Evolutionary conservation across 92 coral and sea anemone species (phyloP).

Genomic region (Bergia puertoricense): DNA sequence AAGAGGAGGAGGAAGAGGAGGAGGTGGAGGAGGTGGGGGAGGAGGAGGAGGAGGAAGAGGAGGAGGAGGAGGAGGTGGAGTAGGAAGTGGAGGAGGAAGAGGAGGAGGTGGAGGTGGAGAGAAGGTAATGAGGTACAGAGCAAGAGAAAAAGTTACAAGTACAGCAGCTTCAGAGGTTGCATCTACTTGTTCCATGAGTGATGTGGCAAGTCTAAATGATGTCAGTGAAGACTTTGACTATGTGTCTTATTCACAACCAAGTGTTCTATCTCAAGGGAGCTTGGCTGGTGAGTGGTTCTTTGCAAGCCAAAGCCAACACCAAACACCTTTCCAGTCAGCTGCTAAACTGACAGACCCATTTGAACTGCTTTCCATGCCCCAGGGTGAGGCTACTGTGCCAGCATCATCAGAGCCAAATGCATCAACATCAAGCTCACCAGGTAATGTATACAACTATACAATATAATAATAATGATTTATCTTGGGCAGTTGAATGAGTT

Average conservation of each 20-base stretch:
- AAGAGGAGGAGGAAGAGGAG: not conserved
- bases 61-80: not conserved
- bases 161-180: constrained; percentile 12
- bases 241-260: not conserved
- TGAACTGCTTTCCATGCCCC: not conserved
- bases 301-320: not conserved
- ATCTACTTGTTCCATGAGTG: constrained; percentile 11
- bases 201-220: constrained; percentile 2
- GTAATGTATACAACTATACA: too few relatives aligned
- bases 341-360: not conserved
- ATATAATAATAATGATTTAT: too few relatives aligned
- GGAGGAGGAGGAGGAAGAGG: not conserved
- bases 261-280: constrained; percentile 9
- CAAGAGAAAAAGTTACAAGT: not conserved
- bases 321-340: not conserved
- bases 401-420: not conserved
- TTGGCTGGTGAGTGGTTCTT: not conserved
- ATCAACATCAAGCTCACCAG: not conserved
- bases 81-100: not conserved
- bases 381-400: not conserved
- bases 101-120: not conserved
- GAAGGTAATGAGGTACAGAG: not conserved
- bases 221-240: not conserved
- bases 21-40: not conserved
- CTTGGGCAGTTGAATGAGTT: too few relatives aligned